These are phyloP conservation scores for Sphinx pinastri DNA, from an alignment of 2,888 invertebrate genomes.

Conservation along the genomic window DNA sequence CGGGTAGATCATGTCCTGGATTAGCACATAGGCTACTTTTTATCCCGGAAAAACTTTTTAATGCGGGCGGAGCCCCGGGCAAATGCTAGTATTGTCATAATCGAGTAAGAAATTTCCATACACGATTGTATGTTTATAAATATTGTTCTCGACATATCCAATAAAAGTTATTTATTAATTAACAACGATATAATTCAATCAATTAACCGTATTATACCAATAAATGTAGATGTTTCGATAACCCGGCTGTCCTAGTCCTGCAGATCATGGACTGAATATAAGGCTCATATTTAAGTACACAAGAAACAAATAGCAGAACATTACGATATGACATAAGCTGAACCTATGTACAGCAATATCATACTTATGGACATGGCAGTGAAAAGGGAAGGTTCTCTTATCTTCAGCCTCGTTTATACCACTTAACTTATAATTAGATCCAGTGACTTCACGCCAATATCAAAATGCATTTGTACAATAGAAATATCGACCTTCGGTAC, in stretches of 20 bases:
- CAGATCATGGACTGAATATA: slow-evolving; percentile 44
- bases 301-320: slow-evolving; percentile 30
- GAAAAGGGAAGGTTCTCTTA: slow-evolving; percentile 34
- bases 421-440: slow-evolving; percentile 28
- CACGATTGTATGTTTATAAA: neutral
- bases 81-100: no score
- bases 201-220: slow-evolving; percentile 41
- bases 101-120: neutral
- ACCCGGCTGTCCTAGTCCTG: slow-evolving; percentile 40
- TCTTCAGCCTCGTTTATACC: slow-evolving; percentile 33
- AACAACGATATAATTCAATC: slow-evolving; percentile 35
- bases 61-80: no score
- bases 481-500: slow-evolving; percentile 8
- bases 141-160: neutral
- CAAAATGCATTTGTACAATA: slow-evolving; percentile 16
- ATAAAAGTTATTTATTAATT: neutral
- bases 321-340: slow-evolving; percentile 27
- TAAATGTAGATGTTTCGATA: slow-evolving; percentile 44
- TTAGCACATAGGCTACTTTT: no score
- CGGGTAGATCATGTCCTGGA: no score
- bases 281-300: slow-evolving; percentile 38
- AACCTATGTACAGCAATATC: slow-evolving; percentile 26
- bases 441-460: slow-evolving; percentile 7
- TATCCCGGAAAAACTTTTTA: no score
- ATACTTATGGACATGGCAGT: slow-evolving; percentile 26